Conservation (phyloP, 53 echinoderm and acorn worm genomes). For the Mesocentrotus franciscanus region DNA sequence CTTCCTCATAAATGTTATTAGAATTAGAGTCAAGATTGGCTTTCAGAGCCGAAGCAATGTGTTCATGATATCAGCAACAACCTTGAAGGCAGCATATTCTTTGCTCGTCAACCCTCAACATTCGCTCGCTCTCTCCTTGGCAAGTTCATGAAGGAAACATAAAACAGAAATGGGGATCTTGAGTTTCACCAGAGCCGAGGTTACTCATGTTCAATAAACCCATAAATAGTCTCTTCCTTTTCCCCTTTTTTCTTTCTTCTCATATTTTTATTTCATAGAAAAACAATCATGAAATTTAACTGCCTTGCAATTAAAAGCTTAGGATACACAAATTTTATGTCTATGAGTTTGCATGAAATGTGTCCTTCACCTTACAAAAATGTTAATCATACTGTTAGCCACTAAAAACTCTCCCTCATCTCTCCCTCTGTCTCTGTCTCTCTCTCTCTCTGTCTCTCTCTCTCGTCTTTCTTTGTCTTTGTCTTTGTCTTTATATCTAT, state of each 20-base stretch:
- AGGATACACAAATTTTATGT: too few relatives aligned
- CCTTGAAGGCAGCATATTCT: slow-evolving; percentile 47
- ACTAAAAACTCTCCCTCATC: background rate
- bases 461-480: too few relatives aligned
- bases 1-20: too few relatives aligned
- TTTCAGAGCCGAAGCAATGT: background rate
- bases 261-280: background rate
- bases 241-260: background rate
- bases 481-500: too few relatives aligned
- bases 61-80: slow-evolving; percentile 32
- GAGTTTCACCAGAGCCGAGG: background rate
- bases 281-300: background rate
- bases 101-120: slow-evolving; percentile 54
- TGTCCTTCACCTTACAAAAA: background rate
- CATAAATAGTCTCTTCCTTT: slow-evolving; percentile 18
- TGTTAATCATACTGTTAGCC: background rate
- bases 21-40: background rate
- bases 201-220: slow-evolving; percentile 35
- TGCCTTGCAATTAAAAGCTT: too few relatives aligned
- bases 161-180: slow-evolving; percentile 17
- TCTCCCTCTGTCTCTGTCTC: background rate
- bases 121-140: background rate
- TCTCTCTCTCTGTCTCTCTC: background rate
- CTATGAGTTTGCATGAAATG: background rate
- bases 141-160: slow-evolving; percentile 11